phyloP scores from a whole-genome alignment of 2,888 invertebrate genomes.

The Mimachlamys varia region DNA sequence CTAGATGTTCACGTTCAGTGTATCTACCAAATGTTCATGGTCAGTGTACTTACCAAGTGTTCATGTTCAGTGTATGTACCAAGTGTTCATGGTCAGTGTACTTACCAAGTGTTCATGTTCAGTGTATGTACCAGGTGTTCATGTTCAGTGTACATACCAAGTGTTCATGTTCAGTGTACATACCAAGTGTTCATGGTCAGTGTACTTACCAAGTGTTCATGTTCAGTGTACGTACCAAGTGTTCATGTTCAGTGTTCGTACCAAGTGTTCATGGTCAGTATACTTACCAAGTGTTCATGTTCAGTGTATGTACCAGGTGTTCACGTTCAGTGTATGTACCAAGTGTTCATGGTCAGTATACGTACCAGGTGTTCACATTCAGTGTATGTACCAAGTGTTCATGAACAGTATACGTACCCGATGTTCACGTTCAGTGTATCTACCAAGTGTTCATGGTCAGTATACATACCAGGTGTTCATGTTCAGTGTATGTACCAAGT shows the following conservation, averaged over 20 bases:
- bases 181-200: not conserved
- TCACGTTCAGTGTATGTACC: constrained; percentile 72
- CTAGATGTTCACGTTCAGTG: constrained; percentile 61
- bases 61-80: constrained; percentile 72
- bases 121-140: not conserved
- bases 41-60: constrained; percentile 72
- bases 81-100: constrained; percentile 75
- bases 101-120: constrained; percentile 63
- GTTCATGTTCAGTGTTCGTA: constrained; percentile 73
- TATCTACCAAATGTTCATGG: constrained; percentile 72
- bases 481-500: constrained; percentile 62
- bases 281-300: constrained; percentile 72
- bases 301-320: constrained; percentile 72
- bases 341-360: constrained; percentile 75
- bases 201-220: too few relatives aligned
- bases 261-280: too few relatives aligned
- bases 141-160: not conserved
- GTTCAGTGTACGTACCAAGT: constrained; percentile 63
- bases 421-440: not conserved
- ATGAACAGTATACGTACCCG: not conserved
- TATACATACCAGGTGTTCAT: too few relatives aligned
- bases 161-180: not conserved
- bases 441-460: not conserved
- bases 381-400: not conserved
- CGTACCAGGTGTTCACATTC: constrained; percentile 63